These are phyloP conservation scores for Phaenicophaeus curvirostris DNA, from an alignment of 2,797 vertebrate genomes.

Conservation along the genomic window DNA sequence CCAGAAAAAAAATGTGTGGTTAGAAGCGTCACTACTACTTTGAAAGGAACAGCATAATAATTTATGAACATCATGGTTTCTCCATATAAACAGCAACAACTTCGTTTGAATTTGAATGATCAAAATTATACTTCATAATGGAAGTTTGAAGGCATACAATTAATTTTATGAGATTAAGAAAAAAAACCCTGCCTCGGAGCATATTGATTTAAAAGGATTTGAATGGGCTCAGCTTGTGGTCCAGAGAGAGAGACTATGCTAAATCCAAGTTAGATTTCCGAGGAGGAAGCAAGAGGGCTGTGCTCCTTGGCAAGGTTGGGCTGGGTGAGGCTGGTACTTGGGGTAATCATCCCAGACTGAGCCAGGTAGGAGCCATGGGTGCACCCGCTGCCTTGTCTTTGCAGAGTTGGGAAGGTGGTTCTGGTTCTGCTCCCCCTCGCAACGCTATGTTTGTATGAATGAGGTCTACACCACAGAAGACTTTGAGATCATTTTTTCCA, in stretches of 20 bases:
- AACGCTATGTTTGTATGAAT: neutral
- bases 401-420: neutral
- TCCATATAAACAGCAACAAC: neutral
- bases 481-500: neutral
- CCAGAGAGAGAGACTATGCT: neutral
- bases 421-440: neutral
- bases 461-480: neutral
- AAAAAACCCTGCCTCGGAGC: neutral
- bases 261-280: neutral
- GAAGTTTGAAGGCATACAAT: neutral
- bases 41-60: conserved; percentile 5
- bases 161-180: neutral
- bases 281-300: neutral
- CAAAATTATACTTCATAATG: neutral
- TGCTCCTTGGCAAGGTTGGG: neutral
- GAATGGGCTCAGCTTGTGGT: neutral
- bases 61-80: neutral
- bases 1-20: neutral
- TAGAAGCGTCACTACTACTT: neutral
- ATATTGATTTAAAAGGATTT: neutral
- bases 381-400: neutral
- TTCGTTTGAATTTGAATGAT: neutral
- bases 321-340: neutral
- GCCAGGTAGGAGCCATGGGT: neutral
- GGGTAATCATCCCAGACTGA: neutral